Percentiles rank a stretch among this genome's conserved stretches.
These are phyloP conservation scores for Crocidura indochinensis DNA, from an alignment of 2,797 vertebrate genomes.

Conservation along the genomic window DNA sequence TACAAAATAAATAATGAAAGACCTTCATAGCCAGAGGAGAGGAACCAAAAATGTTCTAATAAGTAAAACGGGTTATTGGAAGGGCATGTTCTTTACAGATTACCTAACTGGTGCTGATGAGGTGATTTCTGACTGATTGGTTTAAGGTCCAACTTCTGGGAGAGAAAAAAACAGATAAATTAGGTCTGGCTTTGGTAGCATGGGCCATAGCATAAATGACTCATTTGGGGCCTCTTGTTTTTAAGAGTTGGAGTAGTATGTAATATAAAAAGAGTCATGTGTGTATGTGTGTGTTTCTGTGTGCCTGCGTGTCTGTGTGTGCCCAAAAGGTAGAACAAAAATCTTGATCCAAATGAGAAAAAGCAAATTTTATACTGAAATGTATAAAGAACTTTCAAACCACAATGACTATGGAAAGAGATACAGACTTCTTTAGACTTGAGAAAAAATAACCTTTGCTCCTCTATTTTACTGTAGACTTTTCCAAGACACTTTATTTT, in stretches of 20 bases:
- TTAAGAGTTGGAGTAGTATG: background rate
- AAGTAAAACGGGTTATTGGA: background rate
- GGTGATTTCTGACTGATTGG: background rate
- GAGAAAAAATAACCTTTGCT: too few species aligned
- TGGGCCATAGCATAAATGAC: background rate
- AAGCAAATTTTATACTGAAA: background rate
- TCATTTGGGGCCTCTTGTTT: background rate
- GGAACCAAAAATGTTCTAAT: background rate
- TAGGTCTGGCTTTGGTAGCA: background rate
- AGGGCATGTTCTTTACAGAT: background rate
- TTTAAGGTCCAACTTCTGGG: background rate
- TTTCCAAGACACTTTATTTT: too few species aligned
- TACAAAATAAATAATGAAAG: too few species aligned
- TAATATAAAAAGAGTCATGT: background rate
- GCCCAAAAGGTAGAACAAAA: background rate
- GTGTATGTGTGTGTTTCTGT: background rate
- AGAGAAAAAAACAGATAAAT: background rate
- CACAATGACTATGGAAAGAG: background rate
- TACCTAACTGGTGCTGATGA: background rate
- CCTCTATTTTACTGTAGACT: too few species aligned
- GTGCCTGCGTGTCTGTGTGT: background rate
- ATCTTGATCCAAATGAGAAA: background rate
- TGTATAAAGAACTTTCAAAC: background rate
- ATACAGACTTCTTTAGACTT: background rate
- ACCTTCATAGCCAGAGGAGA: background rate